Conservation (phyloP, 2,113 vertebrate species). For the Orthochromis malagaraziensis region DNA sequence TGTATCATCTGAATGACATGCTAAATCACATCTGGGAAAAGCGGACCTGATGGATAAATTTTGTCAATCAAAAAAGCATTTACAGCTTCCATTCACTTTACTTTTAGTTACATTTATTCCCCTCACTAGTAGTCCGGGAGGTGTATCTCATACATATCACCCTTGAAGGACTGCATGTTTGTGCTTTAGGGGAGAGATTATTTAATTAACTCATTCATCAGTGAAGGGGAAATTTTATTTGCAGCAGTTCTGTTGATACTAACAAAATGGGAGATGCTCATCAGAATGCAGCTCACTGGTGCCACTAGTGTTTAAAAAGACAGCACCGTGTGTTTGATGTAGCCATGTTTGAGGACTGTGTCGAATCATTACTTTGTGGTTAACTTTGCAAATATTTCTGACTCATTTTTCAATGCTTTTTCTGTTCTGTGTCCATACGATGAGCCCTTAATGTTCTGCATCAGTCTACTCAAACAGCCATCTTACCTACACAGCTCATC, state of each 20-base stretch:
- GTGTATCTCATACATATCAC: background rate
- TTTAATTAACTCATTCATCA: background rate
- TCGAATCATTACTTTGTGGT: background rate
- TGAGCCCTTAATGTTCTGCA: background rate
- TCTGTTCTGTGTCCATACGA: background rate
- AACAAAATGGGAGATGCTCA: background rate
- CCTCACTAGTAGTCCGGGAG: background rate
- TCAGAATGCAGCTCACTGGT: background rate
- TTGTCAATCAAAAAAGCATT: no score
- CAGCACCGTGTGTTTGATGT: background rate
- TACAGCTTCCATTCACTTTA: background rate
- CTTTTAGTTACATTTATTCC: background rate
- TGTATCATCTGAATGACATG: background rate
- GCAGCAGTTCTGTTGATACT: background rate
- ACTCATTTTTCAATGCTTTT: background rate
- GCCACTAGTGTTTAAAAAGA: background rate
- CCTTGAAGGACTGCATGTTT: background rate
- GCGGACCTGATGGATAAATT: background rate
- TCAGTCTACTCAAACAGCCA: background rate
- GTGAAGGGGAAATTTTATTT: background rate
- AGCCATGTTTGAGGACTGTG: background rate
- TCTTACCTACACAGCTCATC: conserved; percentile 87
- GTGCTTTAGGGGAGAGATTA: background rate
- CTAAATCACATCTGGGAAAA: background rate
- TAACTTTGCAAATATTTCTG: background rate